A percentile compares a stretch with the other conserved stretches of the same genome.
phyloP scores from a whole-genome alignment of 2,797 vertebrate species.

The Triplophysa bombifrons region DNA sequence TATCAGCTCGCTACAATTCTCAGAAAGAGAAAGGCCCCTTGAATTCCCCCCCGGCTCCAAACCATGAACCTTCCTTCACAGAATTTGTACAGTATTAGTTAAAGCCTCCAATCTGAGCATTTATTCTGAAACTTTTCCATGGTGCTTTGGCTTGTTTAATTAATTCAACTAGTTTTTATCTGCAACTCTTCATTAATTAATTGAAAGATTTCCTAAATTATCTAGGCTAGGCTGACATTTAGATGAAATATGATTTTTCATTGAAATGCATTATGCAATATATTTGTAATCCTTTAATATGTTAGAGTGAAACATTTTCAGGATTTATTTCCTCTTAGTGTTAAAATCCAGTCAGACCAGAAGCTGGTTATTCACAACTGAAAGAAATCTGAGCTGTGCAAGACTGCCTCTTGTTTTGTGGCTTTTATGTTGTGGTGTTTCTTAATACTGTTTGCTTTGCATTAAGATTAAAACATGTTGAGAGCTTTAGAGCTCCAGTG shows the following conservation, averaged over 20 bases:
- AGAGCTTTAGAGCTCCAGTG: slow-evolving; percentile 37
- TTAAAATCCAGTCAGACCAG: slow-evolving; percentile 27
- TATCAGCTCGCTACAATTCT: slow-evolving; percentile 71
- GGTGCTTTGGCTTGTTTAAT: not conserved
- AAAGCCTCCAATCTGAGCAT: not conserved
- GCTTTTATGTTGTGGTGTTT: slow-evolving; percentile 39
- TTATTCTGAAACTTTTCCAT: slow-evolving; percentile 19
- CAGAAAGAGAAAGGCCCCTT: slow-evolving; percentile 73
- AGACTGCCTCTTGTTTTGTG: slow-evolving; percentile 55
- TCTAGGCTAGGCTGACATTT: not conserved
- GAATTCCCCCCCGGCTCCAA: slow-evolving; percentile 61
- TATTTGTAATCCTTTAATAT: not conserved
- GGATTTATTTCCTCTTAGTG: slow-evolving; percentile 34
- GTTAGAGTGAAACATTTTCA: not conserved
- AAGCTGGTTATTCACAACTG: slow-evolving; percentile 59
- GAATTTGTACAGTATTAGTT: slow-evolving; percentile 53
- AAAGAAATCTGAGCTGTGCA: slow-evolving; percentile 70
- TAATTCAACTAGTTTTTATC: not conserved
- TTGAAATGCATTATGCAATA: not conserved
- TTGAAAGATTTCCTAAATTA: not conserved
- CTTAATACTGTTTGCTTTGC: slow-evolving; percentile 25
- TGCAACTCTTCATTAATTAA: not conserved
- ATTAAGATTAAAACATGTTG: slow-evolving; percentile 43
- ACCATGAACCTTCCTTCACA: slow-evolving; percentile 76
- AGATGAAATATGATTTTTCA: not conserved